Conservation (phyloP, 2,113 vertebrate genomes). For the Pavo muticus region DNA sequence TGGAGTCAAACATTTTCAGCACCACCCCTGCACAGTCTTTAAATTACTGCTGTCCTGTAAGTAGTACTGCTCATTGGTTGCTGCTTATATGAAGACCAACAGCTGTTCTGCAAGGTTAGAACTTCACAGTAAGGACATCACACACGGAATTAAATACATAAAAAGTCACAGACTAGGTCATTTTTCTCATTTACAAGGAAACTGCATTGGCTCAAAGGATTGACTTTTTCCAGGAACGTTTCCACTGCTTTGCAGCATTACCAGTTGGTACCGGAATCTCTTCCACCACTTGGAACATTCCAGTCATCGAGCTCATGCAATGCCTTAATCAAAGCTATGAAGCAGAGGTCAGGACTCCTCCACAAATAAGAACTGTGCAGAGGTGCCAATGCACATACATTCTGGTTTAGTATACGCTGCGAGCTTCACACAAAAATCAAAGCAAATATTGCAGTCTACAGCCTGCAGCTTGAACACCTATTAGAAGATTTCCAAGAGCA, state of each 20-base stretch:
- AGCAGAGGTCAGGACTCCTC: background rate
- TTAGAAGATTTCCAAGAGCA: background rate
- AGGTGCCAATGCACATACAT: background rate
- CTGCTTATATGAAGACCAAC: background rate
- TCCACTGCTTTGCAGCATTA: background rate
- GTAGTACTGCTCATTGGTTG: background rate
- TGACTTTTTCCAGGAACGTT: background rate
- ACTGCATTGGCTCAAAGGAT: background rate
- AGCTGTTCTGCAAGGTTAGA: background rate
- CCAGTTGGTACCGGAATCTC: background rate
- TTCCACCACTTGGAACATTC: background rate
- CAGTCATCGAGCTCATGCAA: background rate
- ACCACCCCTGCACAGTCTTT: background rate
- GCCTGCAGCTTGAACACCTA: background rate
- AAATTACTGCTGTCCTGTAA: background rate
- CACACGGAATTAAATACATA: background rate
- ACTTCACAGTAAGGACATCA: background rate
- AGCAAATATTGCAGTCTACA: background rate
- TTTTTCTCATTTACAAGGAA: background rate
- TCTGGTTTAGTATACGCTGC: background rate
- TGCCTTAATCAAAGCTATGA: background rate
- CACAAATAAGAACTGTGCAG: background rate
- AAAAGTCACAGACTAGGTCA: background rate
- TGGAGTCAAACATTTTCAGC: background rate
- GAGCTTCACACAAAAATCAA: background rate